Percentiles rank a stretch among this genome's conserved stretches.
Evolutionary conservation across 1,140 invertebrate species (phyloP).

Genomic region (Homarus americanus): DNA sequence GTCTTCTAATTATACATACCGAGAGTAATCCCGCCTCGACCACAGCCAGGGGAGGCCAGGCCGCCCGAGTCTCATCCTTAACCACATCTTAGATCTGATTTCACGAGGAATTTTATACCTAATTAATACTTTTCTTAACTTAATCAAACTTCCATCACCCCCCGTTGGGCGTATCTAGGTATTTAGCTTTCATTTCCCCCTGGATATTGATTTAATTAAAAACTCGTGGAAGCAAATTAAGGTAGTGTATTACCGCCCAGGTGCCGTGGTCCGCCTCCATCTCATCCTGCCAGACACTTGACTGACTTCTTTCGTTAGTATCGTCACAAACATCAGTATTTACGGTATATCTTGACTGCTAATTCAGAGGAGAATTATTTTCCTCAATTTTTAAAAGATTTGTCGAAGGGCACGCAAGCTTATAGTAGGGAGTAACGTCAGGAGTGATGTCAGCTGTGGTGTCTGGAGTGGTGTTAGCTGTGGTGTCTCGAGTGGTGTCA

Average conservation of each 20-base stretch:
- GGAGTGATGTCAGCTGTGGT: no score
- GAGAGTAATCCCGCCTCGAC: slow-evolving; percentile 49
- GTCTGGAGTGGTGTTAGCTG: no score
- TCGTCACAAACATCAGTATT: no score
- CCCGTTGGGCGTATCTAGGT: background rate
- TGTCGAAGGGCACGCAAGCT: no score
- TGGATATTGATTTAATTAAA: slow-evolving; percentile 11
- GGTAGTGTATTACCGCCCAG: background rate
- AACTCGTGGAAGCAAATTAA: background rate
- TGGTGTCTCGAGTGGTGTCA: no score
- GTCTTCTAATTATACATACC: slow-evolving; percentile 62
- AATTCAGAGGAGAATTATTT: no score
- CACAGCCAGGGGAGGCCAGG: slow-evolving; percentile 2
- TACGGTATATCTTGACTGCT: no score
- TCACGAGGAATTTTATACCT: slow-evolving; percentile 50
- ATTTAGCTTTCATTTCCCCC: slow-evolving; percentile 6
- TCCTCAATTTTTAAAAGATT: no score
- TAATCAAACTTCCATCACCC: slow-evolving; percentile 53
- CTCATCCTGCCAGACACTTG: background rate
- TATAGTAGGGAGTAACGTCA: no score
- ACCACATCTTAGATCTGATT: slow-evolving; percentile 37
- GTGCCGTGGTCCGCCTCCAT: background rate
- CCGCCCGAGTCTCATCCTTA: background rate
- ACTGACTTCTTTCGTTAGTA: background rate
- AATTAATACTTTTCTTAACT: slow-evolving; percentile 56